Evolutionary conservation across 2,888 invertebrate genomes (phyloP).

Genomic region (Apoderus coryli): DNA sequence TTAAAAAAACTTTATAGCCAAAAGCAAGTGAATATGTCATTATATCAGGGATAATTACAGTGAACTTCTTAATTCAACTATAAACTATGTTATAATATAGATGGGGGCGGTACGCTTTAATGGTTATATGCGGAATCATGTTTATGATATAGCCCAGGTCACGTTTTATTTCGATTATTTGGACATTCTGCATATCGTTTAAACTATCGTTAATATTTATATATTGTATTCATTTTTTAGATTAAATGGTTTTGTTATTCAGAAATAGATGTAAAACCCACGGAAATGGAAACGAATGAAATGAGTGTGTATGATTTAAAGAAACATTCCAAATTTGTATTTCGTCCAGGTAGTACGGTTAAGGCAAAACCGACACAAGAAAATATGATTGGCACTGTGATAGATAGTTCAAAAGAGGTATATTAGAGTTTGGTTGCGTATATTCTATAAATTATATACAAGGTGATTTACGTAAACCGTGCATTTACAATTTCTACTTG

Average conservation of each 20-base stretch:
- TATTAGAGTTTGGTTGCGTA: no score
- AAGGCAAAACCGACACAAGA: slow-evolving; percentile 39
- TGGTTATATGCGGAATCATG: background rate
- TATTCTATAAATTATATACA: no score
- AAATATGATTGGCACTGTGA: slow-evolving; percentile 55
- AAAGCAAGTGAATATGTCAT: no score
- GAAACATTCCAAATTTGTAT: slow-evolving; percentile 89
- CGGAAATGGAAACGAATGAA: slow-evolving; percentile 36
- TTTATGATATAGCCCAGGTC: slow-evolving; percentile 3
- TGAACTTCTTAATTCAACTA: no score
- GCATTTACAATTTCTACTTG: no score
- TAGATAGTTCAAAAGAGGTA: slow-evolving; percentile 70
- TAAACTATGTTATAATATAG: no score
- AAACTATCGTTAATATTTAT: slow-evolving; percentile 1
- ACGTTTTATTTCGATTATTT: no score
- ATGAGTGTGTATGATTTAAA: slow-evolving; percentile 91
- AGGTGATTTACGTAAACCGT: no score
- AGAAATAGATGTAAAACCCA: slow-evolving; percentile 22
- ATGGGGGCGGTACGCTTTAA: no score
- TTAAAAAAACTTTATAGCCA: no score
- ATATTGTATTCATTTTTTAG: slow-evolving; percentile 19
- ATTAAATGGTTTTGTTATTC: slow-evolving; percentile 86
- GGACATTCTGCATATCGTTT: no score
- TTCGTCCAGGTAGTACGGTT: slow-evolving; percentile 82
- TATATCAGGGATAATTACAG: no score